A percentile compares a stretch with the other conserved stretches of the same genome.
These are phyloP conservation scores for Bubalus kerabau DNA, from an alignment of 2,113 vertebrate genomes.

Conservation along the genomic window DNA sequence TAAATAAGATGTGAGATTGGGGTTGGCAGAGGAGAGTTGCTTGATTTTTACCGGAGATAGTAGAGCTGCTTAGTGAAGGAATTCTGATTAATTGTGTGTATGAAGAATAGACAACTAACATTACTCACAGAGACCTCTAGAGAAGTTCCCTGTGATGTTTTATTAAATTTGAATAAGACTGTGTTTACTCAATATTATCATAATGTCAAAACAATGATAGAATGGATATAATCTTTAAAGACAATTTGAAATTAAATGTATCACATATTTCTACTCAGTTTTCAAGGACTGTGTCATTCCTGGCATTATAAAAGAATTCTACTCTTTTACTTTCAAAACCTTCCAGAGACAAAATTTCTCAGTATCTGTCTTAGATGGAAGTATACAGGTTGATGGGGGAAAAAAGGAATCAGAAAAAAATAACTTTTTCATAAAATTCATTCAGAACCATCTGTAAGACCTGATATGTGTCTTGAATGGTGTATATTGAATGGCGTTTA, in stretches of 20 bases:
- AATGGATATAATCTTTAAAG: neutral
- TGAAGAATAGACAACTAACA: neutral
- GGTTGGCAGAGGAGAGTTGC: neutral
- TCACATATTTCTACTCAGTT: neutral
- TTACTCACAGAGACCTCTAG: neutral
- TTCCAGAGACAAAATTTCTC: slow-evolving; percentile 16
- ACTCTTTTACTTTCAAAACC: slow-evolving; percentile 22
- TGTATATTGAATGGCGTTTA: neutral
- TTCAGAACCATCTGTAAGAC: neutral
- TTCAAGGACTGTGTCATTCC: neutral
- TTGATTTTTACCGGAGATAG: neutral
- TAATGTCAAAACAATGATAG: neutral
- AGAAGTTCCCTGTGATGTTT: slow-evolving; percentile 4
- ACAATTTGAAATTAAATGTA: neutral
- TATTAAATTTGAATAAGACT: slow-evolving; percentile 31
- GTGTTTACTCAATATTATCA: neutral
- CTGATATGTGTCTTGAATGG: neutral
- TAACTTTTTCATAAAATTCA: neutral
- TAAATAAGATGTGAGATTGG: neutral
- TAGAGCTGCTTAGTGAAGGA: neutral
- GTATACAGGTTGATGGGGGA: neutral
- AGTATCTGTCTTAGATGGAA: neutral
- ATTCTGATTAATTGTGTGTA: neutral
- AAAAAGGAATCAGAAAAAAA: neutral
- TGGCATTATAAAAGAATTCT: neutral